Evolutionary conservation across 2,888 invertebrate genomes (phyloP).

Genomic region (Caenorhabditis sp.): DNA sequence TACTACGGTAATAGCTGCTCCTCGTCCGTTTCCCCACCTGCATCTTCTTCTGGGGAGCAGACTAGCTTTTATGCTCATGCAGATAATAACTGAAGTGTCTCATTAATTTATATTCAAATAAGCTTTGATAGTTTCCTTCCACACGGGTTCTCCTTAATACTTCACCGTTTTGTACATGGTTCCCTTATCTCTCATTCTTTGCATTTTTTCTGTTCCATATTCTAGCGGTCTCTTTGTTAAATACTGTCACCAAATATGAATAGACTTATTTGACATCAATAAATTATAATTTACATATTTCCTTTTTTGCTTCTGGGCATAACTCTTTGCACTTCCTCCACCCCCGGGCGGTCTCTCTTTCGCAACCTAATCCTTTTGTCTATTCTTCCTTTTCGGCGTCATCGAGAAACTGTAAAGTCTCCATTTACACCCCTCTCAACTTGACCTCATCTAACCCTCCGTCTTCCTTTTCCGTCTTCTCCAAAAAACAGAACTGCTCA

Average conservation of each 20-base stretch:
- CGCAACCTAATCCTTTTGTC: constrained; percentile 51
- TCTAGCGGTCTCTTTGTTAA: constrained; percentile 10
- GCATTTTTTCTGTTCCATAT: not conserved
- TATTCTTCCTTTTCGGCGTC: constrained; percentile 26
- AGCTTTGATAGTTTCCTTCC: not conserved
- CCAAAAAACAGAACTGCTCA: constrained; percentile 35
- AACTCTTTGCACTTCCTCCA: constrained; percentile 15
- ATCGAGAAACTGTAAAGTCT: constrained; percentile 46
- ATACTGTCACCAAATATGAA: not conserved
- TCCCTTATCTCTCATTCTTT: not conserved
- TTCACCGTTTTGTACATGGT: constrained; percentile 20
- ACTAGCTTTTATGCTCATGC: constrained; percentile 14
- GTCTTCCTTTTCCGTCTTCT: not conserved
- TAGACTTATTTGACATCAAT: constrained; percentile 12
- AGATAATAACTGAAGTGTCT: not conserved
- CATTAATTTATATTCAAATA: not conserved
- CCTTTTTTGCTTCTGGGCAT: constrained; percentile 16
- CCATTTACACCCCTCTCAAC: constrained; percentile 44
- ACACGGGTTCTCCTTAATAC: constrained; percentile 1
- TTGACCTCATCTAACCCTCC: constrained; percentile 34
- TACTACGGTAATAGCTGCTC: constrained; percentile 14
- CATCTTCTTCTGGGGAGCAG: constrained; percentile 11
- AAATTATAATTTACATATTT: not conserved
- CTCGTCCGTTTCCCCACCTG: constrained; percentile 17
- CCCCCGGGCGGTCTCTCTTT: constrained; percentile 13